These are phyloP conservation scores for Penelope pileata DNA, from an alignment of 2,113 vertebrate species.

Conservation along the genomic window DNA sequence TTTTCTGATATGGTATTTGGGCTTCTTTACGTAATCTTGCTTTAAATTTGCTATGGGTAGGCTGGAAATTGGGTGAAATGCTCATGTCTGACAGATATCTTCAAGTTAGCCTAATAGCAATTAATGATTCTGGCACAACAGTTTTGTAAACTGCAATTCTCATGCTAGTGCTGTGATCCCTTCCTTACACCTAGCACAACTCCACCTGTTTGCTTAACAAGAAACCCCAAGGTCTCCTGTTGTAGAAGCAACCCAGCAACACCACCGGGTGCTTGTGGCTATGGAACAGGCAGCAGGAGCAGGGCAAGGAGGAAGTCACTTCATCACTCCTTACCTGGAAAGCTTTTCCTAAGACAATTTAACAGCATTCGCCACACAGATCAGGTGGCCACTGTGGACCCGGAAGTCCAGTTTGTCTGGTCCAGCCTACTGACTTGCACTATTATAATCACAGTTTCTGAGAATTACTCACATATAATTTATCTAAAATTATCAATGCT, in stretches of 20 bases:
- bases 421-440: not conserved
- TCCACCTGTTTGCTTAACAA: not conserved
- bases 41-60: not conserved
- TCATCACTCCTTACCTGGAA: not conserved
- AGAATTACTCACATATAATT: not conserved
- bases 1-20: not conserved
- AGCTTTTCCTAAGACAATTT: not conserved
- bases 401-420: not conserved
- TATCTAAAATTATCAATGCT: not conserved
- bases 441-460: not conserved
- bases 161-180: not conserved
- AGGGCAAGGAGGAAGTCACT: not conserved
- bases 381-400: rapidly evolving
- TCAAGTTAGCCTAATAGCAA: not conserved
- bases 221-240: not conserved
- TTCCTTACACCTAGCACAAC: not conserved
- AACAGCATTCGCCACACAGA: not conserved
- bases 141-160: not conserved
- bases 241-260: not conserved
- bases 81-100: not conserved
- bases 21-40: not conserved
- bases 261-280: not conserved
- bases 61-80: not conserved
- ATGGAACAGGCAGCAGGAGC: not conserved
- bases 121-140: not conserved